A percentile compares a stretch with the other conserved stretches of the same genome.
Conservation (phyloP, 2,888 invertebrate genomes). For the Chrysina gloriosa region DNA sequence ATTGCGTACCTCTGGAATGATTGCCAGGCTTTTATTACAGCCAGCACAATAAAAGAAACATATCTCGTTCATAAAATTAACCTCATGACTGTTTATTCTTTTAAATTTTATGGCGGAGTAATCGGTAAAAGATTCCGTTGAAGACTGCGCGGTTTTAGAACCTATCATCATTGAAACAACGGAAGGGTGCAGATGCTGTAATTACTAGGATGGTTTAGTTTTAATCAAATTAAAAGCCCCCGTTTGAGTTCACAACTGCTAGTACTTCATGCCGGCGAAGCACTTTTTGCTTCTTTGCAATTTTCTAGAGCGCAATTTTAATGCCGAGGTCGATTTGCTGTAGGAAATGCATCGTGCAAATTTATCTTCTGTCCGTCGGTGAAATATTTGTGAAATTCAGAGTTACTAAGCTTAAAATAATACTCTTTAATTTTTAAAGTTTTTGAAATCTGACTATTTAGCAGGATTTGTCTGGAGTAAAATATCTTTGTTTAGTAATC, state of each 20-base stretch:
- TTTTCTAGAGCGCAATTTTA: not conserved
- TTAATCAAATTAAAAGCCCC: constrained; percentile 19
- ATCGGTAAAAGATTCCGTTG: not conserved
- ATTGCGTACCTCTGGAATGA: constrained; percentile 1
- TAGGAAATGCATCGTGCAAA: not conserved
- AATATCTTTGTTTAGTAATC: no score
- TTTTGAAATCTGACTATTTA: no score
- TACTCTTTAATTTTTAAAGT: no score
- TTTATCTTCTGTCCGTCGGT: no score
- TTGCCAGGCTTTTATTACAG: constrained; percentile 1
- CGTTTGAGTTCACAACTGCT: not conserved
- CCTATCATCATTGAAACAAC: not conserved
- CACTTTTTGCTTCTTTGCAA: not conserved
- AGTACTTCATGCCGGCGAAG: not conserved
- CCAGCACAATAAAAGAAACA: not conserved
- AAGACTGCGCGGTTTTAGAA: not conserved
- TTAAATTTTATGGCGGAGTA: not conserved
- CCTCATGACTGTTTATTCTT: not conserved
- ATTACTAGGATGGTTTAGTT: constrained; percentile 1
- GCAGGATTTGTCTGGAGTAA: no score
- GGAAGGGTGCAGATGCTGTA: not conserved
- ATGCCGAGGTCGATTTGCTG: not conserved
- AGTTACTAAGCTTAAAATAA: no score
- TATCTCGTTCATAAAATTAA: not conserved
- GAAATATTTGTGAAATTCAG: no score